Base-by-base conservation (phyloP, 2,797 vertebrate species). In the Allobates femoralis region DNA sequence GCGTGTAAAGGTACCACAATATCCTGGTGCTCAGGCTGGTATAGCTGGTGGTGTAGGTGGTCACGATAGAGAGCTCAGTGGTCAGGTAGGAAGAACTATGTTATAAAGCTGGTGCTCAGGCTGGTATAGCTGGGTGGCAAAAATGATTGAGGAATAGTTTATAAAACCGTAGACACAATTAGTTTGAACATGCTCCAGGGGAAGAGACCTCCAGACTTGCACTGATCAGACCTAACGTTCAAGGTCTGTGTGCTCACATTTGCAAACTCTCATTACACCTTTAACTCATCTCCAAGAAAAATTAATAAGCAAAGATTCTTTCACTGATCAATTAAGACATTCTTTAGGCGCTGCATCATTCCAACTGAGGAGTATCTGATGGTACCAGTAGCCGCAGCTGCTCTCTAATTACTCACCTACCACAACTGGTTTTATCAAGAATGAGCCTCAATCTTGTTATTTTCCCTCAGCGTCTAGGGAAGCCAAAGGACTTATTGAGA, bases 321-420 rank as follows among this genome's bases (percentile, higher is more conserved):
- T 89, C 26, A 88, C 32, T 86, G 91, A 89, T 84, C 89, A 81
- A 89, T 88, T 88, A 81, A 90, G 90, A 89, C 90, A 90, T 92
- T 91, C 90, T 75, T 89, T 50, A 10, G 18, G 6, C 56, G 0
- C 90, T 85, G 84, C 85, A 78, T 92, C 89, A 91, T 86, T 83
- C 84, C 88, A 77, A 87, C 71, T 26, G 34, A 83, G 64, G 81
- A 81, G 78, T 73, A 85, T 85, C 60, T 81, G 58, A 71, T 85
- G 87, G 84, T 80, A 85, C 87, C 26, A 71, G 87, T 76, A 85
- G 67, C 82, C 58, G 56, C 69, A 51, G 58, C 66, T 67, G 77
- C 78, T 8, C 46, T 32, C 56, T 66, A 75, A 88, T 85, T 76
- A 85, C 64, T 58, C 19, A 69, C 34, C 18, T 26, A 66, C 85